Base-by-base conservation (phyloP, 2,113 vertebrate genomes). In the Hydrochoerus hydrochaeris region DNA sequence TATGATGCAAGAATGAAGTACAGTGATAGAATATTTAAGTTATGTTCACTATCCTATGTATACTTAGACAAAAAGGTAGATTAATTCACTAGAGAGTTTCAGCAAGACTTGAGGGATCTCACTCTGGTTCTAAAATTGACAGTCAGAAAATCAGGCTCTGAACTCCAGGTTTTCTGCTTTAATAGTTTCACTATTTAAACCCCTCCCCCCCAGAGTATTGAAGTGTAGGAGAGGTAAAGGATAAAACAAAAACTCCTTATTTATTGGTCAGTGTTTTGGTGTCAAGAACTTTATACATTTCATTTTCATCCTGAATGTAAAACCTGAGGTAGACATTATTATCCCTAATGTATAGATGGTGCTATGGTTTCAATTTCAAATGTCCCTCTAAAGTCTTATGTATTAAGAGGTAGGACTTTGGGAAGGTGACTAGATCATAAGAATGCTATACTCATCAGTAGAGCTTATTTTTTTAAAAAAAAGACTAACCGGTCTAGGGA, bases 231-330 rank as follows among this genome's bases (percentile, higher is more conserved):
- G 52, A 94, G n/a, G 38, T 49, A 83, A 85, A 83, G 46, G 69
- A 54, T 81, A 30, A 54, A 38, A 82, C 4, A 54, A 73, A 30
- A 17, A 28, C 60, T 46, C 52, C 8, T 85, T 57, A 88, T 93
- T 87, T 63, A 38, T 57, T 84, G 54, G 28, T 26, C 78, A 52
- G 10, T 86, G 35, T 84, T 58, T 87, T 83, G 90, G 52, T 71
- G 52, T 83, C n/a, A 46, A 41, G 52, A 26, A 80, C 20, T 85
- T 94, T 49, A 73, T 13, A 62, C 24, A 58, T 73, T 85, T 88
- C 28, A 65, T 88, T 95, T 88, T 73, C 73, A 88, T 84, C 44
- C 57, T 78, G 63, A 92, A 49, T 73, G 62, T 57, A 90, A 92
- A 46, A 54, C 24, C 85, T 75, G n/a, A 88, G 54, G 19, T 75